A percentile compares a stretch with the other conserved stretches of the same genome.
Evolutionary conservation across 2,888 invertebrate species (phyloP).

Genomic region (Andrena hattorfiana): DNA sequence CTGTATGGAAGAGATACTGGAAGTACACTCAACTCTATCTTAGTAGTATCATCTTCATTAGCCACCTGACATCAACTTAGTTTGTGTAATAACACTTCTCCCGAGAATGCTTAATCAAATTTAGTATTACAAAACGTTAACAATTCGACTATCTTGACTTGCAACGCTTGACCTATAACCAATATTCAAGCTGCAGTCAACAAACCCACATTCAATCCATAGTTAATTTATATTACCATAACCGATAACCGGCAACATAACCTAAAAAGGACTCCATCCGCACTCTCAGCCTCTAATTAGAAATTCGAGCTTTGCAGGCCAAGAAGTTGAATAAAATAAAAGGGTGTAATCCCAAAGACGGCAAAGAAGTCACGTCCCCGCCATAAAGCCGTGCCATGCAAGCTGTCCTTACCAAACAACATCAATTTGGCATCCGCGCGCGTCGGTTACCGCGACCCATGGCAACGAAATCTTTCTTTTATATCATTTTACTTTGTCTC

Average conservation of each 20-base stretch:
- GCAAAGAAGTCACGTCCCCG: neutral
- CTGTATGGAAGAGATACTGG: too few relatives aligned
- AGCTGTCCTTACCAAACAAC: conserved; percentile 23
- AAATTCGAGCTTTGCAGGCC: neutral
- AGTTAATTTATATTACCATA: too few relatives aligned
- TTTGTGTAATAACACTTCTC: too few relatives aligned
- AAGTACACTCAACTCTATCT: too few relatives aligned
- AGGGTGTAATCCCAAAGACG: neutral
- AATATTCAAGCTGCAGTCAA: too few relatives aligned
- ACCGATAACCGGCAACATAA: neutral
- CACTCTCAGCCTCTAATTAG: neutral
- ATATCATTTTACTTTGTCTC: conserved; percentile 26
- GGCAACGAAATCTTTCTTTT: conserved; percentile 10
- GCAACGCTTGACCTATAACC: too few relatives aligned
- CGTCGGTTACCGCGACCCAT: neutral
- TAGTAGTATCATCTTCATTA: too few relatives aligned
- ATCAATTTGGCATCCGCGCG: conserved; percentile 19
- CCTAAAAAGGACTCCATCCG: neutral
- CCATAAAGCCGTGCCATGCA: neutral
- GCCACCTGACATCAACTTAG: too few relatives aligned
- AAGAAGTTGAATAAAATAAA: neutral
- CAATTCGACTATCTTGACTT: too few relatives aligned
- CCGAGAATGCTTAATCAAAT: too few relatives aligned
- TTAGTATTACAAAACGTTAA: too few relatives aligned
- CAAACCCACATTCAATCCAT: too few relatives aligned